These are phyloP conservation scores for Pseudocheirus occidentalis DNA, from an alignment of 2,797 vertebrate genomes.

Conservation along the genomic window DNA sequence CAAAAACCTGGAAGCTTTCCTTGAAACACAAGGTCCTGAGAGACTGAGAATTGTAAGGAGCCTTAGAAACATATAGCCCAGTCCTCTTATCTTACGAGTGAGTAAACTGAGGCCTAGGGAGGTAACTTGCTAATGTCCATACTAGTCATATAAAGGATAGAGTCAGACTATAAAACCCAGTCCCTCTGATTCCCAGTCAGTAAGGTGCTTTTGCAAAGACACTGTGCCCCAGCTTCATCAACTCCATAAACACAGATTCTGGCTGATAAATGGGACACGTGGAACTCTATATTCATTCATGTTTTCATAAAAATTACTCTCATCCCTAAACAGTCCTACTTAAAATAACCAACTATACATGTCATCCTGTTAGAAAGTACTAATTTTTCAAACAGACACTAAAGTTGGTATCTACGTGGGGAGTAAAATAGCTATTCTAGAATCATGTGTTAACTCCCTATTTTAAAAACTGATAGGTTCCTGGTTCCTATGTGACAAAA, in stretches of 20 bases:
- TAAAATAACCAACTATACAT: slow-evolving; percentile 15
- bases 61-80: background rate
- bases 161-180: background rate
- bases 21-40: background rate
- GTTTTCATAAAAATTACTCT: background rate
- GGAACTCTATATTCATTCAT: background rate
- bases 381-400: slow-evolving; percentile 21
- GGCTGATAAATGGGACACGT: background rate
- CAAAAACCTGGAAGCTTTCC: background rate
- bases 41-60: background rate
- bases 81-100: background rate
- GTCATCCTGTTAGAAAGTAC: background rate
- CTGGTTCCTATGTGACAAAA: slow-evolving; percentile 11
- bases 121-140: background rate
- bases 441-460: slow-evolving; percentile 14
- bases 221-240: background rate
- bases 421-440: slow-evolving; percentile 2
- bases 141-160: background rate
- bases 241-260: background rate
- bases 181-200: background rate
- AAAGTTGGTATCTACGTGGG: background rate
- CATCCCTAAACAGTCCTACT: slow-evolving; percentile 2
- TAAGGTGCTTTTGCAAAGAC: background rate
- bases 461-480: slow-evolving; percentile 42
- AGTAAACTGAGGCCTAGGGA: background rate